A percentile compares a stretch with the other conserved stretches of the same genome.
Evolutionary conservation across 2,888 invertebrate species (phyloP).

Genomic region (Agrotis puta): DNA sequence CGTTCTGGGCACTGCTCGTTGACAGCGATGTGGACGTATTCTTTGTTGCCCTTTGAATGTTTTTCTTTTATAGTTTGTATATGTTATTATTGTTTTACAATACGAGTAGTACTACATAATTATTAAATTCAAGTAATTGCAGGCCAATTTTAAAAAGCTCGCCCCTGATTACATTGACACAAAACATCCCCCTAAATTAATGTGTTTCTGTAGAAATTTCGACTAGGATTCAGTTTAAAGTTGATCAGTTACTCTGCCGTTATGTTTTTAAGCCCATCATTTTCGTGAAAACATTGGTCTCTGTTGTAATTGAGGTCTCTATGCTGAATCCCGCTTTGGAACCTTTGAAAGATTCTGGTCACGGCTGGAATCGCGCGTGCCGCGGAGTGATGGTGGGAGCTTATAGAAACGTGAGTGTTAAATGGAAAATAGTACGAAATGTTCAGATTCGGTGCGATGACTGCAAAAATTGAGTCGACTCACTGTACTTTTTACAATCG

Average conservation of each 20-base stretch:
- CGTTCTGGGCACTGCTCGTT: too few species aligned
- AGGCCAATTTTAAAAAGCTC: neutral
- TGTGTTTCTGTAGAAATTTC: neutral
- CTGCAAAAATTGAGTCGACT: neutral
- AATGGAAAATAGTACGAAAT: neutral
- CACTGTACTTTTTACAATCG: neutral
- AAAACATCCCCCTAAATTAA: neutral
- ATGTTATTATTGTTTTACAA: too few species aligned
- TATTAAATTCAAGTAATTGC: too few species aligned
- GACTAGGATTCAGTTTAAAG: neutral
- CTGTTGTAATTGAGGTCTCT: neutral
- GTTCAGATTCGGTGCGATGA: neutral
- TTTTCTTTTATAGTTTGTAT: too few species aligned
- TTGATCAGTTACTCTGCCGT: neutral
- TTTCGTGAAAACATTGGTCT: neutral
- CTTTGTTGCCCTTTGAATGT: too few species aligned
- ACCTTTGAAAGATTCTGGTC: conserved; percentile 10
- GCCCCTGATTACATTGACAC: neutral
- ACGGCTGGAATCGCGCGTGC: conserved; percentile 37
- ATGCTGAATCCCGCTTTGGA: conserved; percentile 5
- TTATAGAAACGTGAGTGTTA: conserved; percentile 16
- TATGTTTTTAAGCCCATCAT: neutral
- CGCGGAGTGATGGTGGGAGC: neutral
- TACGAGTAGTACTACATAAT: too few species aligned
- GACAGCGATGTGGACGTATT: too few species aligned